Conservation (phyloP, 2,797 vertebrate genomes). For the Cyprinella venusta region DNA sequence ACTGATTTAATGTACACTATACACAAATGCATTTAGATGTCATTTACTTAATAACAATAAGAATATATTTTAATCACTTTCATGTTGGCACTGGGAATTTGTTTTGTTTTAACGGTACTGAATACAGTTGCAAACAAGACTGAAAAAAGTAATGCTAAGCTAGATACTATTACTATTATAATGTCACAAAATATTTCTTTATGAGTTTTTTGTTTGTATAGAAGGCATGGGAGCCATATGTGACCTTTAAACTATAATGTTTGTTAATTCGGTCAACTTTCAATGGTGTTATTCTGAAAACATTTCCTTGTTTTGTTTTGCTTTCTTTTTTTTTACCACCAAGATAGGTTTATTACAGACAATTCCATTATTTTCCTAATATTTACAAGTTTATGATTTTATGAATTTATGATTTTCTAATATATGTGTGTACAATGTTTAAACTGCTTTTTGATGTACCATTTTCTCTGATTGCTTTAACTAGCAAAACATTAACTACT, state of each 20-base stretch:
- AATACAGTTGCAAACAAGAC: constrained; percentile 6
- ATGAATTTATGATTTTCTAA: constrained; percentile 23
- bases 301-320: constrained; percentile 37
- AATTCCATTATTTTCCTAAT: constrained; percentile 45
- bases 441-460: neutral
- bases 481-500: neutral
- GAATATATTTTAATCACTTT: constrained; percentile 54
- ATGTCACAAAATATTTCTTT: constrained; percentile 21
- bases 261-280: constrained; percentile 15
- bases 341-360: constrained; percentile 28
- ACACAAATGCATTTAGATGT: constrained; percentile 68
- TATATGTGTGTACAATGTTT: constrained; percentile 5
- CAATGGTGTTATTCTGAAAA: constrained; percentile 40
- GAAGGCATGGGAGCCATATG: constrained; percentile 22
- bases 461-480: neutral
- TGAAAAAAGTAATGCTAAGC: constrained; percentile 31
- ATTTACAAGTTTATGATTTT: constrained; percentile 10
- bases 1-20: constrained; percentile 65
- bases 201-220: constrained; percentile 20
- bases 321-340: neutral
- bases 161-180: constrained; percentile 16
- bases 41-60: constrained; percentile 49
- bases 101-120: constrained; percentile 9
- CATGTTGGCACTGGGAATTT: constrained; percentile 40
- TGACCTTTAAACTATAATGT: neutral